Evolutionary conservation across 1,140 invertebrate species (phyloP), one percentile per base, ranked within the genome.

Genomic region (Drosophila bifasciata): DNA sequence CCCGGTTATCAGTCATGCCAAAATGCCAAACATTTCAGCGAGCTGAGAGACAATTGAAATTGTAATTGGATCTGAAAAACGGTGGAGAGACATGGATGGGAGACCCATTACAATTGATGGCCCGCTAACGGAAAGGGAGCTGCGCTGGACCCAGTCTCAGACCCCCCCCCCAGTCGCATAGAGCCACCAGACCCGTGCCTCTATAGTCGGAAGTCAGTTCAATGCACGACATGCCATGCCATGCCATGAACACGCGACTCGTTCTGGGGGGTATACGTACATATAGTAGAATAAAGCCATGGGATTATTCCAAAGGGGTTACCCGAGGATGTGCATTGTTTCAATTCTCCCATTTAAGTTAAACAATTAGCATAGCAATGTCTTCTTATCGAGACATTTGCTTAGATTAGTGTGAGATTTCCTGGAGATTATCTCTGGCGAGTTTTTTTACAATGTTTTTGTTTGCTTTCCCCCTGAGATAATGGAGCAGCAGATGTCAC

Each of bases 191-290:
- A 13, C 32, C 32, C 32, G 32, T 36, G 32, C 32, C 32, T 13
- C 32, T 2, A 13, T 2, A 13, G 61, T 62, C 74, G 73, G 62
- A 77, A 74, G 68, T 46, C 63, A 46, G 81, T 85, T 85, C 81
- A 85, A 81, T 86, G 81, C 77, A 86, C 81, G 79, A 41, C 46
- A 55, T 43, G 23, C 19, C 41, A 41, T 13, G 41, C 28, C 36
- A 8, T 17, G 41, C 41, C 58, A 28, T 63, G 32, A 60, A 67
- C 63, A 68, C 64, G 64, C 67, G 64, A 68, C 64, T 56, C n/a
- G 48, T 44, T 15, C 25, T n/a, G 41, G 23, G 44, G 28, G 19
- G 25, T n/a, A n/a, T n/a, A n/a, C n/a, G n/a, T n/a, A n/a, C n/a
- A n/a, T n/a, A n/a, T n/a, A n/a, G n/a, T n/a, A n/a, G n/a, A n/a